phyloP scores from a whole-genome alignment of 2,888 invertebrate genomes.

The Leucophenga montana region DNA sequence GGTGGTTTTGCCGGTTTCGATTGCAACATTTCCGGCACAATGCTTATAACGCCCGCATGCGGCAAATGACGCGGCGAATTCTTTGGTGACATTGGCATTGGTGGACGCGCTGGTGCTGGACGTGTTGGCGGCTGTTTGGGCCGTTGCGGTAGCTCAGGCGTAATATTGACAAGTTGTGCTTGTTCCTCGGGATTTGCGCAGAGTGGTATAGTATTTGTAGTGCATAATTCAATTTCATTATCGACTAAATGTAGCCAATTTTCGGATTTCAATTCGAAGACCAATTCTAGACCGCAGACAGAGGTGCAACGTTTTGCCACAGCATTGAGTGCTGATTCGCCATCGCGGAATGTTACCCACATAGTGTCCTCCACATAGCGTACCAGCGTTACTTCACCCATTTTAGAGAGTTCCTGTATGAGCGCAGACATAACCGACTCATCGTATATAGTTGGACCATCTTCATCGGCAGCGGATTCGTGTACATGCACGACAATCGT shows the following conservation, averaged over 20 bases:
- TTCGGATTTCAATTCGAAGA: slow-evolving; percentile 85
- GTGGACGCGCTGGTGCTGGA: slow-evolving; percentile 75
- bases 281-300: slow-evolving; percentile 80
- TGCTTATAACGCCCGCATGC: slow-evolving; percentile 76
- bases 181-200: slow-evolving; percentile 73
- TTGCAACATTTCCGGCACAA: slow-evolving; percentile 67
- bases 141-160: slow-evolving; percentile 74
- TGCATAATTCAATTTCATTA: slow-evolving; percentile 87
- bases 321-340: slow-evolving; percentile 88
- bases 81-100: slow-evolving; percentile 75
- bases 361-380: slow-evolving; percentile 91
- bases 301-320: slow-evolving; percentile 76
- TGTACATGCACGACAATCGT: slow-evolving; percentile 85
- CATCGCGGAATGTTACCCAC: slow-evolving; percentile 94
- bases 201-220: slow-evolving; percentile 88
- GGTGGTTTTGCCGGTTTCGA: slow-evolving; percentile 62
- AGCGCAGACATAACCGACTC: slow-evolving; percentile 86
- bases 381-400: slow-evolving; percentile 92
- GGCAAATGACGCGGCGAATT: slow-evolving; percentile 73
- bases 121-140: slow-evolving; percentile 75
- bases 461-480: slow-evolving; percentile 74
- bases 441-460: slow-evolving; percentile 80
- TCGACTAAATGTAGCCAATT: slow-evolving; percentile 89
- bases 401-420: slow-evolving; percentile 85
- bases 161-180: slow-evolving; percentile 70